phyloP scores from a whole-genome alignment of 92 coral and sea anemone genomes.

The Phenganax stokvisi region DNA sequence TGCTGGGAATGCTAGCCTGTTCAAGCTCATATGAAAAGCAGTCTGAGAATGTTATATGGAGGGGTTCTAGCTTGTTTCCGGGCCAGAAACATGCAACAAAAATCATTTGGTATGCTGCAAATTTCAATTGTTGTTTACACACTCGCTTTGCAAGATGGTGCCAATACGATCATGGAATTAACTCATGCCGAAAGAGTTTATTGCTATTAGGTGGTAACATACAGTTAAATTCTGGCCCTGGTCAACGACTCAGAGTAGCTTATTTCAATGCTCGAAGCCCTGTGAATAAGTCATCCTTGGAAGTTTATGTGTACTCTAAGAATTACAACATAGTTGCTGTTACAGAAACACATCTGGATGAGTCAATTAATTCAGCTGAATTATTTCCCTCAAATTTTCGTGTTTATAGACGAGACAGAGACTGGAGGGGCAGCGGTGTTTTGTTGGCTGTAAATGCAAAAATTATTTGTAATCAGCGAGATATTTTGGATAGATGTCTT shows the following conservation, averaged over 20 bases:
- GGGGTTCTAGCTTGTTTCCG: too few relatives aligned
- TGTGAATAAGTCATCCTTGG: slow-evolving; percentile 36
- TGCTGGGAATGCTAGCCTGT: too few relatives aligned
- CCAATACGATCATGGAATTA: not conserved
- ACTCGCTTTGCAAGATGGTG: too few relatives aligned
- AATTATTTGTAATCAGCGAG: slow-evolving; percentile 38
- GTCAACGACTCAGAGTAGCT: slow-evolving; percentile 36
- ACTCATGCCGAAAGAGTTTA: slow-evolving; percentile 1
- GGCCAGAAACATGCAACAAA: too few relatives aligned
- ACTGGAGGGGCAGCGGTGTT: slow-evolving; percentile 11
- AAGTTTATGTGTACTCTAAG: not conserved
- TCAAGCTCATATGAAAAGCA: too few relatives aligned
- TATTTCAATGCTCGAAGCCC: slow-evolving; percentile 26
- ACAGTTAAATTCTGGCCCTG: not conserved
- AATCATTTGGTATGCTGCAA: too few relatives aligned
- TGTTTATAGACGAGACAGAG: slow-evolving; percentile 25
- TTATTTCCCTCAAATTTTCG: slow-evolving; percentile 17
- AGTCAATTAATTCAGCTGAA: slow-evolving; percentile 24
- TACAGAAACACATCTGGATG: slow-evolving; percentile 3
- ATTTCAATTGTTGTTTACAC: too few relatives aligned
- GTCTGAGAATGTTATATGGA: too few relatives aligned
- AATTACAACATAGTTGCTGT: too few relatives aligned
- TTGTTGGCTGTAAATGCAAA: slow-evolving; percentile 36
- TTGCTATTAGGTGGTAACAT: not conserved
- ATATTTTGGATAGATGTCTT: slow-evolving; percentile 18